Conservation (phyloP, 1,140 invertebrate genomes). For the Lepidotrigona ventralis region DNA sequence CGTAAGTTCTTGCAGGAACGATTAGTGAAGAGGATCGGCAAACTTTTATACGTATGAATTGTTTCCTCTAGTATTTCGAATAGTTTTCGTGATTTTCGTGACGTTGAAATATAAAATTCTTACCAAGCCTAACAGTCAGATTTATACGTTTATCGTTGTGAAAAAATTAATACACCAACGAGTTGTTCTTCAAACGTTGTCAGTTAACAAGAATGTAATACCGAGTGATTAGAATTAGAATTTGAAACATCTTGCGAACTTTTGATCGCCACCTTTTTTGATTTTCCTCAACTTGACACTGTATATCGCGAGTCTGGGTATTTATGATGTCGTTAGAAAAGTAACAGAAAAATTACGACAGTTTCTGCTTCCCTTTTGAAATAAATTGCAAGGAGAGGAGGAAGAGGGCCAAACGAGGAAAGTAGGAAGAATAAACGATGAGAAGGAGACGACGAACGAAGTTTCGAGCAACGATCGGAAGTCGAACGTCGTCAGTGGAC, state of each 20-base stretch:
- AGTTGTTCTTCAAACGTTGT: too few relatives aligned
- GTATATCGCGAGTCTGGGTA: too few relatives aligned
- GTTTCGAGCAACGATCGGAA: constrained; percentile 66
- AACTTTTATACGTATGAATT: neutral
- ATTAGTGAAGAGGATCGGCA: neutral
- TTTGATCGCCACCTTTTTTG: too few relatives aligned
- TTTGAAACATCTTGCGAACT: neutral
- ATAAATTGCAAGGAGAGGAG: neutral
- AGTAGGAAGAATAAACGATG: neutral
- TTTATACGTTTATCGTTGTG: too few relatives aligned
- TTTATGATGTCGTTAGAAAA: neutral
- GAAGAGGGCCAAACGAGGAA: neutral
- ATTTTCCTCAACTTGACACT: too few relatives aligned
- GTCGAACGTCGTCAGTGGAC: constrained; percentile 62
- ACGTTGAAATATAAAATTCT: neutral
- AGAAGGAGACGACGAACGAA: neutral
- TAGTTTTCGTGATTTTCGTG: too few relatives aligned
- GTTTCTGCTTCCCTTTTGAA: neutral
- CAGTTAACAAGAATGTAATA: too few relatives aligned
- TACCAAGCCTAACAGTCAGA: too few relatives aligned
- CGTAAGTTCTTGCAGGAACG: neutral
- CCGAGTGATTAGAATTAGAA: too few relatives aligned
- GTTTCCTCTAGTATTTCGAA: neutral
- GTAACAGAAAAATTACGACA: neutral
- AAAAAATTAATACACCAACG: too few relatives aligned